Percentiles rank a stretch among this genome's conserved stretches.
Conservation (phyloP, 2,113 vertebrate species). For the Dasyornis broadbenti region DNA sequence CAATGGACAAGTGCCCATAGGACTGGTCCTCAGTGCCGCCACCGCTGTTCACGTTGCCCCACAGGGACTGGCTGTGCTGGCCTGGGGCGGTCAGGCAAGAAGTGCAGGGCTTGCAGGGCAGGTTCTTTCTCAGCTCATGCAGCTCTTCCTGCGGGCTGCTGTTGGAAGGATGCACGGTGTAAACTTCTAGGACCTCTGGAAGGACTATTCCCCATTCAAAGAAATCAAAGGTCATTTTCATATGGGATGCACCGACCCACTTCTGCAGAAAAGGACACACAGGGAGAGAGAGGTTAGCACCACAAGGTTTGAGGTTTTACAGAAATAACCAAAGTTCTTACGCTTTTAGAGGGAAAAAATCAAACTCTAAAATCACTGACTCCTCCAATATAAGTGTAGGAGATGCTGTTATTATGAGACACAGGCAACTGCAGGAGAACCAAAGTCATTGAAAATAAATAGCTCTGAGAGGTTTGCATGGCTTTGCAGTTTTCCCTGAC, state of each 20-base stretch:
- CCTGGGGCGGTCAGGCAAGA: background rate
- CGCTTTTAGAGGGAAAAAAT: background rate
- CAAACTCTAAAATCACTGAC: background rate
- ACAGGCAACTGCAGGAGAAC: background rate
- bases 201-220: conserved; percentile 24
- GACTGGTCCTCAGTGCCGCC: conserved; percentile 60
- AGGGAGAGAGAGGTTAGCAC: background rate
- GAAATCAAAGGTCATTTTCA: conserved; percentile 50
- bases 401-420: background rate
- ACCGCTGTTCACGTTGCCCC: background rate
- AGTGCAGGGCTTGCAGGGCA: background rate
- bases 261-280: conserved; percentile 47
- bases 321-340: background rate
- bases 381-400: background rate
- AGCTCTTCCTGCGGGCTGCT: background rate
- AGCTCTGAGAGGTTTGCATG: background rate
- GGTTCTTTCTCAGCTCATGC: background rate
- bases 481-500: background rate
- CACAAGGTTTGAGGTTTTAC: background rate
- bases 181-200: conserved; percentile 56
- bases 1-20: conserved; percentile 79
- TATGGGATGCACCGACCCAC: conserved; percentile 66
- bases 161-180: background rate
- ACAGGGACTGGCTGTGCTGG: background rate
- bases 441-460: background rate